Evolutionary conservation across 2,113 vertebrate genomes (phyloP).

Genomic region (Forbesichthys papilliferus): DNA sequence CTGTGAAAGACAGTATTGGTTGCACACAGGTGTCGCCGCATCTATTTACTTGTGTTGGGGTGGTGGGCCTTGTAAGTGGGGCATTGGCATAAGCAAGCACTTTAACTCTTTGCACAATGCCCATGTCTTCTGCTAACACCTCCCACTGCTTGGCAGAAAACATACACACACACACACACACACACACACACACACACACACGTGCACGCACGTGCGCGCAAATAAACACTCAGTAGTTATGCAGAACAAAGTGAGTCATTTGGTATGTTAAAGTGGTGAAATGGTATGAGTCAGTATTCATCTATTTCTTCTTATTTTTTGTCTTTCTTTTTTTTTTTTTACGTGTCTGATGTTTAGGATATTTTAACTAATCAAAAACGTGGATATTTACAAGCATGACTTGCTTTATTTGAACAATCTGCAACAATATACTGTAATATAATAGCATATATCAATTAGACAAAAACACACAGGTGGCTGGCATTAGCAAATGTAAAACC

Average conservation of each 20-base stretch:
- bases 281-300: slow-evolving; percentile 3
- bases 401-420: background rate
- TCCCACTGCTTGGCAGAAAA: slow-evolving; percentile 41
- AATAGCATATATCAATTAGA: too few species aligned
- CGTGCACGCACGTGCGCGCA: slow-evolving; percentile 1
- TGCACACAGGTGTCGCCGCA: background rate
- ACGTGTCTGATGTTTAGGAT: background rate
- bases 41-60: background rate
- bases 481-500: too few species aligned
- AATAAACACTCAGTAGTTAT: slow-evolving; percentile 5
- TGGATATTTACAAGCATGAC: background rate
- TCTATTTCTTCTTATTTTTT: background rate
- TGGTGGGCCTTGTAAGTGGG: background rate
- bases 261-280: background rate
- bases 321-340: too few species aligned
- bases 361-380: background rate
- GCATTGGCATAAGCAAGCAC: slow-evolving; percentile 16
- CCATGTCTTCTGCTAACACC: slow-evolving; percentile 29
- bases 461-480: too few species aligned
- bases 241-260: slow-evolving; percentile 16
- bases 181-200: background rate
- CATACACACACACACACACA: background rate
- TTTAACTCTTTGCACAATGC: slow-evolving; percentile 23
- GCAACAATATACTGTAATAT: too few species aligned
- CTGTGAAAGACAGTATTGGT: background rate